A percentile compares a stretch with the other conserved stretches of the same genome.
phyloP scores from a whole-genome alignment of 2,797 vertebrate genomes.

The Chaunax sp. region DNA sequence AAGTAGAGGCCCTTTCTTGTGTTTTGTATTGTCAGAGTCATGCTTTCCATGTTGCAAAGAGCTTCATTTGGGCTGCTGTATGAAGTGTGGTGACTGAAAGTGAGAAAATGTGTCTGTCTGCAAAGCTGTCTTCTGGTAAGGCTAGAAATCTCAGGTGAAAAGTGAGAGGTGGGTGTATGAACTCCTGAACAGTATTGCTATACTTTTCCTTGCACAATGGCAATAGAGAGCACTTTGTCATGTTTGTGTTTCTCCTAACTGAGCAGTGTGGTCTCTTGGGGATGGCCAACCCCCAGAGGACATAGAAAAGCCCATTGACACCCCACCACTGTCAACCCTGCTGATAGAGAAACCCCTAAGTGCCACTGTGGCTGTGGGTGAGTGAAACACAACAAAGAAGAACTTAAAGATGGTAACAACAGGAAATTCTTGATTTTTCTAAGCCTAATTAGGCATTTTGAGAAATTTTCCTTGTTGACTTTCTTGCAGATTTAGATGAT shows the following conservation, averaged over 20 bases:
- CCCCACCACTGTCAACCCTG: constrained; percentile 87
- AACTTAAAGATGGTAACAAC: background rate
- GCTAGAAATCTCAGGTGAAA: constrained; percentile 45
- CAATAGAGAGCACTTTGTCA: constrained; percentile 32
- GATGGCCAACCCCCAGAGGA: constrained; percentile 90
- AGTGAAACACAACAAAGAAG: constrained; percentile 69
- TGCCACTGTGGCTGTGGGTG: constrained; percentile 90
- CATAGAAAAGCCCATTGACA: constrained; percentile 87
- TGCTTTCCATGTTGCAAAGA: constrained; percentile 81
- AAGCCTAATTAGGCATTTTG: too few species aligned
- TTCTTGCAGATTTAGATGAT: background rate
- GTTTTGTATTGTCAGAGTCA: constrained; percentile 58
- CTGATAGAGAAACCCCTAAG: constrained; percentile 90
- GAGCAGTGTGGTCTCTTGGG: constrained; percentile 92
- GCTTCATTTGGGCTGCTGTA: constrained; percentile 64
- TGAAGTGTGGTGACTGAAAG: constrained; percentile 56
- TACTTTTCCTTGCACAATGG: constrained; percentile 15
- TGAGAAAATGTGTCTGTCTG: constrained; percentile 40
- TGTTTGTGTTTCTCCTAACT: constrained; percentile 57
- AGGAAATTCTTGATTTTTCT: too few species aligned
- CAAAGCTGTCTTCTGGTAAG: constrained; percentile 42
- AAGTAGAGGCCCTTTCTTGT: constrained; percentile 35
- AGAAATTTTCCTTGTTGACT: background rate
- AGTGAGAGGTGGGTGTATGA: constrained; percentile 58
- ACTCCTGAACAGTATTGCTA: constrained; percentile 5